These are phyloP conservation scores for Drosophila suboccidentalis DNA, from an alignment of 2,888 invertebrate genomes.

Conservation along the genomic window DNA sequence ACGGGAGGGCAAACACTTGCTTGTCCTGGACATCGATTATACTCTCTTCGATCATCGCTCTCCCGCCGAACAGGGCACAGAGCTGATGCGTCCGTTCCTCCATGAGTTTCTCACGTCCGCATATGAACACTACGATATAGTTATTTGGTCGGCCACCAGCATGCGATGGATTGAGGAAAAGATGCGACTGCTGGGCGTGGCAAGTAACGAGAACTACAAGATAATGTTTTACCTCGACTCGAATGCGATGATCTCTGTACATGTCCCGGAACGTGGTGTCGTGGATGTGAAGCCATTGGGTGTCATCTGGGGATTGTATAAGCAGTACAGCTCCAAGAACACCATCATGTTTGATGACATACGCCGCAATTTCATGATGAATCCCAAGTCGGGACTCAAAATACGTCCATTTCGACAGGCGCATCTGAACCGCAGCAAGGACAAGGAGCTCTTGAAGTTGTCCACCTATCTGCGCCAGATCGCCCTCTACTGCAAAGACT, in stretches of 20 bases:
- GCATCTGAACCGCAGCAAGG: conserved; percentile 93
- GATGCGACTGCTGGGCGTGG: conserved; percentile 96
- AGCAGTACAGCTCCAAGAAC: conserved; percentile 95
- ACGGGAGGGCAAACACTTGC: conserved; percentile 93
- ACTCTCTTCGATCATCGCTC: conserved; percentile 98
- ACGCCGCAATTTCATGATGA: conserved; percentile 98
- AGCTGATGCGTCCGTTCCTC: conserved; percentile 97
- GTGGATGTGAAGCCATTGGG: conserved; percentile 98
- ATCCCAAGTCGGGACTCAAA: conserved; percentile 96
- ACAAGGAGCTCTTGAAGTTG: conserved; percentile 93
- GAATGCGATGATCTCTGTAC: conserved; percentile 97
- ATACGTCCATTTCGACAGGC: conserved; percentile 97
- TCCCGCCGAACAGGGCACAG: conserved; percentile 93
- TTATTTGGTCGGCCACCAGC: conserved; percentile 99
- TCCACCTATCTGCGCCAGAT: conserved; percentile 94
- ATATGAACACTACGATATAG: conserved; percentile 97
- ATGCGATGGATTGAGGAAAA: conserved; percentile 99
- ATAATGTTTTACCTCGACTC: conserved; percentile 96
- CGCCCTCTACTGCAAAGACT: conserved; percentile 92
- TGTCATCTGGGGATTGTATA: conserved; percentile 98
- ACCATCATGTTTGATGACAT: conserved; percentile 99
- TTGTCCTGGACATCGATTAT: conserved; percentile 98
- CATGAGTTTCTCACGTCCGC: conserved; percentile 96
- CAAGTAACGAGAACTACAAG: conserved; percentile 93
- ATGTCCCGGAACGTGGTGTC: conserved; percentile 95